Evolutionary conservation across 2,888 invertebrate genomes (phyloP).

Genomic region (Plagiodera versicolora): DNA sequence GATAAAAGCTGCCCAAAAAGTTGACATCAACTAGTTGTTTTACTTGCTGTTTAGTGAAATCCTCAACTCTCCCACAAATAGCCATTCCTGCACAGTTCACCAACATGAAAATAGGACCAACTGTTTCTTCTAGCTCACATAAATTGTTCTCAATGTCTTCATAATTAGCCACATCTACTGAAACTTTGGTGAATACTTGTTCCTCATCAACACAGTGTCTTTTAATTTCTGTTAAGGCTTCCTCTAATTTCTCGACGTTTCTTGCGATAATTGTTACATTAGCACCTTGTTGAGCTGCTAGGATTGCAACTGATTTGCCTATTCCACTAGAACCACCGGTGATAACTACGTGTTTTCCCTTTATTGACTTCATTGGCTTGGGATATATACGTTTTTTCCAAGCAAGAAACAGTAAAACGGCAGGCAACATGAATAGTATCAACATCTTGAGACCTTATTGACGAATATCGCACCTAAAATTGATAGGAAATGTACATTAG

Average conservation of each 20-base stretch:
- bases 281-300: conserved; percentile 79
- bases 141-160: conserved; percentile 49
- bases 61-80: conserved; percentile 78
- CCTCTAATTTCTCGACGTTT: conserved; percentile 68
- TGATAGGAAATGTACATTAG: too few species aligned
- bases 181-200: conserved; percentile 65
- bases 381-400: conserved; percentile 15
- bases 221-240: conserved; percentile 64
- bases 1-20: conserved; percentile 76
- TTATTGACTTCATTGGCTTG: conserved; percentile 49
- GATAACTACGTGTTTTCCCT: conserved; percentile 68
- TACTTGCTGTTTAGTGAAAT: conserved; percentile 68
- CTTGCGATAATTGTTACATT: conserved; percentile 90
- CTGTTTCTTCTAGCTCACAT: conserved; percentile 56
- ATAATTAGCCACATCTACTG: conserved; percentile 72
- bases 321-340: conserved; percentile 98
- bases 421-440: neutral
- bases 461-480: neutral
- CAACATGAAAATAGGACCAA: conserved; percentile 85
- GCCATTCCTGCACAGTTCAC: conserved; percentile 93
- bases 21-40: conserved; percentile 83
- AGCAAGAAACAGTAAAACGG: neutral
- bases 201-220: conserved; percentile 53
- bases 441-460: neutral
- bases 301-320: conserved; percentile 79